Evolutionary conservation across 2,113 vertebrate genomes (phyloP), one percentile per base, ranked within the genome.

Genomic region (Orthonyx spaldingii): DNA sequence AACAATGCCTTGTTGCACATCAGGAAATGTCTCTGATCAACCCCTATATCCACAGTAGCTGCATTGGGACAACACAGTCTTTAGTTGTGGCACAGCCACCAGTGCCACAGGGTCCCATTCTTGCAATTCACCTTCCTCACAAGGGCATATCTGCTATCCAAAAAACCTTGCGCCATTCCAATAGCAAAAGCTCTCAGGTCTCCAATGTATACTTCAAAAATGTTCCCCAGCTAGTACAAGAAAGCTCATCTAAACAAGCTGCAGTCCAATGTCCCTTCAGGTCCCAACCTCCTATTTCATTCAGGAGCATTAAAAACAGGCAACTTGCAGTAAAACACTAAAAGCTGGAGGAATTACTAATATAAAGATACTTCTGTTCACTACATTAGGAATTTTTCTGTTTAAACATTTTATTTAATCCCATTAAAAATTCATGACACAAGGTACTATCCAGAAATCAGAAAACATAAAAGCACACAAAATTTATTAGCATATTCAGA

Each of bases 61-160:
- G 61, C 37, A 37, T 0, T 33, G 24, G 76, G 21, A 50, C 35
- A 71, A 9, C 5, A 19, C 0, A 35, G 19, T 16, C n/a, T 41
- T 35, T 12, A 37, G 13, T 13, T 32, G 49, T 2, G 9, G 52
- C 60, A 60, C 22, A 44, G 60, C 16, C 60, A 75, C 32, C 50
- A 33, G 10, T 1, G 2, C 8, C 60, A 69, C 30, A 30, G 18
- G 18, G 7, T 11, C 7, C 24, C 22, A 35, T 92, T 52, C 60
- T 22, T 26, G 52, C 12, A 78, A 30, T 24, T 66, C n/a, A 75
- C 6, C 35, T 42, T 46, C 47, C 57, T 63, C 52, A 66, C 39
- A 75, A 50, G n/a, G 35, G 3, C 15, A 1, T 13, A 61, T 13
- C 28, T 66, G 57, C 70, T 82, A 41, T 7, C 17, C 49, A 68